These are phyloP conservation scores for Guaruba guarouba DNA, from an alignment of 2,113 vertebrate species.

Conservation along the genomic window DNA sequence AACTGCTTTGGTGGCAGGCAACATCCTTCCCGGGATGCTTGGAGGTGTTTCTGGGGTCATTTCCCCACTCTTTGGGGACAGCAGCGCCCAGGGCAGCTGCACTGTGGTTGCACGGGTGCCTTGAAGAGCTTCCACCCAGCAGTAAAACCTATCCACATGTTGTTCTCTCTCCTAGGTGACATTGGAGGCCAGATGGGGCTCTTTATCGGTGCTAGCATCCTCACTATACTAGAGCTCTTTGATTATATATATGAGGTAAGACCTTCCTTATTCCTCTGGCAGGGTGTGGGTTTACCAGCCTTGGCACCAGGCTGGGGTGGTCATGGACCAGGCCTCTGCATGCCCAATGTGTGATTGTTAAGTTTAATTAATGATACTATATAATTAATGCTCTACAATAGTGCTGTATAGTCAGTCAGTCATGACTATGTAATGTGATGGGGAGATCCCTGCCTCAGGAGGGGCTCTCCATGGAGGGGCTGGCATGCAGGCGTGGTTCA, in stretches of 20 bases:
- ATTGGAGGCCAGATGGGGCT: conserved; percentile 99
- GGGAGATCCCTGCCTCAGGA: neutral
- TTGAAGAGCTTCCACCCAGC: neutral
- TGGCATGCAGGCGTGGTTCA: neutral
- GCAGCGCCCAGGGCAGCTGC: neutral
- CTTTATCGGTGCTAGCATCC: conserved; percentile 97
- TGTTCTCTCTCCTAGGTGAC: conserved; percentile 81
- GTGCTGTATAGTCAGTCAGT: fast-evolving
- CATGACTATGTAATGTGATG: fast-evolving
- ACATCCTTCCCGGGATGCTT: fast-evolving
- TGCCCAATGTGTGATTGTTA: neutral
- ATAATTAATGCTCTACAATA: neutral
- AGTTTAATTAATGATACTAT: neutral
- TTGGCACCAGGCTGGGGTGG: neutral
- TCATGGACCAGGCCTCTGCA: neutral
- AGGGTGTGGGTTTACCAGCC: neutral
- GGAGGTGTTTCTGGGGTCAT: neutral
- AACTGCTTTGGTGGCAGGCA: neutral
- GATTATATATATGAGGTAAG: conserved; percentile 98
- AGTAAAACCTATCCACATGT: neutral
- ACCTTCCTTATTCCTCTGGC: neutral
- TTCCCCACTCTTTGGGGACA: fast-evolving
- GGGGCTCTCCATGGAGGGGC: fast-evolving
- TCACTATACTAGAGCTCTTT: conserved; percentile 96
- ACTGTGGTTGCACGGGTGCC: fast-evolving